phyloP scores from a whole-genome alignment of 2,888 invertebrate species.

The Sclerodermus sp. region DNA sequence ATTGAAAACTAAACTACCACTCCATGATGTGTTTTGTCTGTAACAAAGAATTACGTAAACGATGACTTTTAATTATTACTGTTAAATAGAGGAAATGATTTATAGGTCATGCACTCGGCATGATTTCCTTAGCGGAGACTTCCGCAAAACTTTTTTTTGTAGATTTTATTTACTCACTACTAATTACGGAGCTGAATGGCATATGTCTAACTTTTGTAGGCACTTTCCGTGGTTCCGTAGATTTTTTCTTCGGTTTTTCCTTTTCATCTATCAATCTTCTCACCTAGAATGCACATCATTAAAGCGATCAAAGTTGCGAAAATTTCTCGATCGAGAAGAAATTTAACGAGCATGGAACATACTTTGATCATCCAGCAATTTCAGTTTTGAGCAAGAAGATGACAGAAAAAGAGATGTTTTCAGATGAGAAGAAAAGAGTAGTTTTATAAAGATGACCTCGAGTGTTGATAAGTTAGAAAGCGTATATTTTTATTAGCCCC shows the following conservation, averaged over 20 bases:
- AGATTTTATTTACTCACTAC: constrained; percentile 45
- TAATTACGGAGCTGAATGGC: constrained; percentile 37
- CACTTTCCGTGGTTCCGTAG: constrained; percentile 37
- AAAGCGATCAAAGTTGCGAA: too few species aligned
- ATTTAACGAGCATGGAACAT: too few species aligned
- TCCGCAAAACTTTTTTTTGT: constrained; percentile 3
- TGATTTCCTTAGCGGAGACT: too few species aligned
- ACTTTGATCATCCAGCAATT: too few species aligned
- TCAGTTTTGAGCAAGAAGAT: neutral
- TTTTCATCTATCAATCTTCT: constrained; percentile 36
- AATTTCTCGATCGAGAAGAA: too few species aligned
- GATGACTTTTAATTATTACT: too few species aligned
- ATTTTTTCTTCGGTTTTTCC: constrained; percentile 21
- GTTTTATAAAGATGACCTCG: too few species aligned
- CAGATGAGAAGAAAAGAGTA: too few species aligned
- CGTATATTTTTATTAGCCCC: too few species aligned
- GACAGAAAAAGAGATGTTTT: neutral
- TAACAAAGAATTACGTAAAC: constrained; percentile 40
- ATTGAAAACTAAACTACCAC: constrained; percentile 45
- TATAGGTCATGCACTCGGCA: too few species aligned
- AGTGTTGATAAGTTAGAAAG: too few species aligned
- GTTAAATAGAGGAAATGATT: too few species aligned
- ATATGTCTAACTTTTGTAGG: constrained; percentile 36
- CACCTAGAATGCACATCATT: constrained; percentile 36
- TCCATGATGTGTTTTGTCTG: constrained; percentile 48